Evolutionary conservation across 2,113 vertebrate species (phyloP).

Genomic region (Orthonyx spaldingii): DNA sequence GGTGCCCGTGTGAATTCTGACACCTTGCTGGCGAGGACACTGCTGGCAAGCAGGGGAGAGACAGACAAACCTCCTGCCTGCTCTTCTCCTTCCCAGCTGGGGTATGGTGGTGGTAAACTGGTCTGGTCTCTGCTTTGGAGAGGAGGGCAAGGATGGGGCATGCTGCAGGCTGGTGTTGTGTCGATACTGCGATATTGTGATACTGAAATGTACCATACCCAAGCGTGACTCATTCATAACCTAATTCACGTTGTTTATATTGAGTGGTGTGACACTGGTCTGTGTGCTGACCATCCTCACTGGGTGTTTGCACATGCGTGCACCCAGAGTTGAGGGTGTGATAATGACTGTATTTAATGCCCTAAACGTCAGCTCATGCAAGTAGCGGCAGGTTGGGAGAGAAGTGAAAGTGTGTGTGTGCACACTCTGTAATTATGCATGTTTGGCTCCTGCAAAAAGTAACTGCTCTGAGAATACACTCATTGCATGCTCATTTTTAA

Average conservation of each 20-base stretch:
- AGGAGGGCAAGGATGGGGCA: background rate
- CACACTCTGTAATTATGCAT: background rate
- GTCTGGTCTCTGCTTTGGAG: background rate
- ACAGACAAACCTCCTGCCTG: background rate
- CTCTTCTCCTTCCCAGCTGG: background rate
- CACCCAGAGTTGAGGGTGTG: background rate
- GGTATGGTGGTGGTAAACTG: background rate
- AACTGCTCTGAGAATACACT: background rate
- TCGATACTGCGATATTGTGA: rapidly evolving
- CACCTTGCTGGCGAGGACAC: background rate
- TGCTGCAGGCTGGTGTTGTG: background rate
- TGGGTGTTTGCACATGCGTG: rapidly evolving
- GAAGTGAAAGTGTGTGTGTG: constrained; percentile 21
- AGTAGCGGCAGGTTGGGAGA: background rate
- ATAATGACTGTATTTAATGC: background rate
- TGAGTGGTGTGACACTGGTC: background rate
- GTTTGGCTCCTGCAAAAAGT: background rate
- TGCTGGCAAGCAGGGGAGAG: background rate
- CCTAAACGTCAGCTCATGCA: background rate
- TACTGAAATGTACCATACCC: rapidly evolving
- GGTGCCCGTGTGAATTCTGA: background rate
- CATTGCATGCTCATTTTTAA: background rate
- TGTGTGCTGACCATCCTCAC: background rate
- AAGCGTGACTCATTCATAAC: background rate
- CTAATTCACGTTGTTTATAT: background rate